Percentiles rank a stretch among this genome's conserved stretches.
Conservation (phyloP, 2,113 vertebrate genomes). For the Myxocyprinus asiaticus region DNA sequence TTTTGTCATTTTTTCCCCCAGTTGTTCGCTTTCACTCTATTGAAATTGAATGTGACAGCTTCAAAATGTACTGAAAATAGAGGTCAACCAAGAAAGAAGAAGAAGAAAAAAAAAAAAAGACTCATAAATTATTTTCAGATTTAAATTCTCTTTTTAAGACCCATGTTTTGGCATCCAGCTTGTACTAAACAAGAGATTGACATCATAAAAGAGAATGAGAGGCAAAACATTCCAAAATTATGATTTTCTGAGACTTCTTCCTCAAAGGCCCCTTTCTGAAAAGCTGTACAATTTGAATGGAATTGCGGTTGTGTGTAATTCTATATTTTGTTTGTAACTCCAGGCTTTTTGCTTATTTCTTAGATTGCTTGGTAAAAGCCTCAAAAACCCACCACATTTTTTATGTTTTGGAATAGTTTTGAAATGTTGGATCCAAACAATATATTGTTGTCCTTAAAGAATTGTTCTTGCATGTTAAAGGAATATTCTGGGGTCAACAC, state of each 20-base stretch:
- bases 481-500: too few relatives aligned
- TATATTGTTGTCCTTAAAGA: background rate
- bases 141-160: slow-evolving; percentile 19
- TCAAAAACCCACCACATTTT: background rate
- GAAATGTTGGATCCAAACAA: background rate
- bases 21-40: slow-evolving; percentile 66
- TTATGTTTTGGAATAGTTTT: background rate
- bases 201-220: slow-evolving; percentile 29
- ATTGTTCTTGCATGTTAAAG: too few relatives aligned
- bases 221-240: slow-evolving; percentile 2
- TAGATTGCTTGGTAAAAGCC: slow-evolving; percentile 7
- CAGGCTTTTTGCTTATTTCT: slow-evolving; percentile 3
- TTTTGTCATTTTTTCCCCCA: slow-evolving; percentile 45
- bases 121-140: slow-evolving; percentile 45
- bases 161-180: background rate
- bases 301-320: slow-evolving; percentile 45
- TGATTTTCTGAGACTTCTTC: slow-evolving; percentile 33
- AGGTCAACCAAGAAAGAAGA: slow-evolving; percentile 33
- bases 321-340: slow-evolving; percentile 30
- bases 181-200: slow-evolving; percentile 27
- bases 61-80: slow-evolving; percentile 55
- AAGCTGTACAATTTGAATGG: slow-evolving; percentile 10
- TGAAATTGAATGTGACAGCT: slow-evolving; percentile 61
- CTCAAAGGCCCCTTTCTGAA: slow-evolving; percentile 29
- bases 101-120: slow-evolving; percentile 33